Conservation (phyloP, 2,888 invertebrate genomes). For the Cephus sareptanus region DNA sequence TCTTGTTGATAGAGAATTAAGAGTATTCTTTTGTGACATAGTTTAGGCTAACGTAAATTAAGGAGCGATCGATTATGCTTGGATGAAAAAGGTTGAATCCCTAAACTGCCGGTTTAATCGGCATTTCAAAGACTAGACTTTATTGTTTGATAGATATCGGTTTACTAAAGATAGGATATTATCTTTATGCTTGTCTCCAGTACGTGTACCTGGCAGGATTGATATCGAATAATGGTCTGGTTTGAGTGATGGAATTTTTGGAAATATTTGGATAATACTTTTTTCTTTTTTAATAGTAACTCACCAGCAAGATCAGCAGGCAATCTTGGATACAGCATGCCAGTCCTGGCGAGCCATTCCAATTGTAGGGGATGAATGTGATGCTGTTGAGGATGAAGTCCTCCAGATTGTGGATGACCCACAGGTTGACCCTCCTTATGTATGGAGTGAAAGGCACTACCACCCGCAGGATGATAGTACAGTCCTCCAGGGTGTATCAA, state of each 20-base stretch:
- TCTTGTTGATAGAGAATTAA: background rate
- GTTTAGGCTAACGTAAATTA: background rate
- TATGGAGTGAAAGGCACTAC: conserved; percentile 65
- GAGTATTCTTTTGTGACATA: background rate
- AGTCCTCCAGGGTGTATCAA: conserved; percentile 57
- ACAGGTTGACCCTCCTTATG: conserved; percentile 67
- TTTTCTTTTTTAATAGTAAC: conserved; percentile 40
- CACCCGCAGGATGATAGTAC: conserved; percentile 57
- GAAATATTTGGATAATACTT: background rate
- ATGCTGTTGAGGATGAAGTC: conserved; percentile 70
- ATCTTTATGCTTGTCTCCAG: background rate
- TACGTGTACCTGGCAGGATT: background rate
- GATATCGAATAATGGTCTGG: background rate
- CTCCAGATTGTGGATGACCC: conserved; percentile 53
- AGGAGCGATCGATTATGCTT: background rate
- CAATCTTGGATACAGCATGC: conserved; percentile 91
- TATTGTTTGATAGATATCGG: background rate
- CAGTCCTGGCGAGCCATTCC: conserved; percentile 91
- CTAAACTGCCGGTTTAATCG: background rate
- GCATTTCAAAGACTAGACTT: background rate
- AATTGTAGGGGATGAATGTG: conserved; percentile 77
- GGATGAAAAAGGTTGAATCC: background rate
- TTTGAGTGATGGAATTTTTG: background rate
- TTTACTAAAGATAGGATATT: background rate
- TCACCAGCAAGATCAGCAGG: conserved; percentile 82